Base-by-base conservation (phyloP, 1,140 invertebrate species). In the Lepidurus apus region DNA sequence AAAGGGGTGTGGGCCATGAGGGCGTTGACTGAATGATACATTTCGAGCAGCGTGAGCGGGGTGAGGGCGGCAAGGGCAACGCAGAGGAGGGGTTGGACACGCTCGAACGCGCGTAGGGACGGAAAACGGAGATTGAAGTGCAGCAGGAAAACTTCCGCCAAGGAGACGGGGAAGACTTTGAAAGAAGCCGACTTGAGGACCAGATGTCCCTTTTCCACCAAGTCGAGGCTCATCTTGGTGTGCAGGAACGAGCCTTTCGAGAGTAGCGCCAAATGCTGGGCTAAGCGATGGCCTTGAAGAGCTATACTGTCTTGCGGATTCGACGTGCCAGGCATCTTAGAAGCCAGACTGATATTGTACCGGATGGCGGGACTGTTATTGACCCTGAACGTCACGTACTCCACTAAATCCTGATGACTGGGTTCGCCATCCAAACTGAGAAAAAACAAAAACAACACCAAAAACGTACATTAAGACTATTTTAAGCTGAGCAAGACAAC, bases 111-210 rank as follows among this genome's bases (percentile, higher is more conserved):
- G 45, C 93, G 88, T 0, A 91, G 89, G 13, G 94, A 97, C 21
- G 95, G 95, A 85, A 98, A 99, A 81, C 91, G 87, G 42, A 97
- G 85, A 87, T 98, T 98, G 85, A 98, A 98, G 86, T 96, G 92
- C 10, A 98, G 86, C 79, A 95, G 86, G 84, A 97, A 98, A 83
- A 98, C 94, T 86, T 98, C 95, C 1, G 93, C 92, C 26, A 98
- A 86, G 2, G 93, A 95, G 44, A 96, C 93, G 1, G 97, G 97
- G 24, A 98, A 87, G 24, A 94, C 93, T 89, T 97, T 95, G 85
- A 97, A 95, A 82, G 94, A 94, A 0, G 93, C 90, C 11, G 95
- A 96, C 86, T 97, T 97, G 44, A 96, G 91, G 10, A 97, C 95
- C 78, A 99, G 88, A 82, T 96, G 93, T 11, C 96, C 96, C 82